Conservation (phyloP, 2,113 vertebrate species). For the Gymnorhina tibicen region DNA sequence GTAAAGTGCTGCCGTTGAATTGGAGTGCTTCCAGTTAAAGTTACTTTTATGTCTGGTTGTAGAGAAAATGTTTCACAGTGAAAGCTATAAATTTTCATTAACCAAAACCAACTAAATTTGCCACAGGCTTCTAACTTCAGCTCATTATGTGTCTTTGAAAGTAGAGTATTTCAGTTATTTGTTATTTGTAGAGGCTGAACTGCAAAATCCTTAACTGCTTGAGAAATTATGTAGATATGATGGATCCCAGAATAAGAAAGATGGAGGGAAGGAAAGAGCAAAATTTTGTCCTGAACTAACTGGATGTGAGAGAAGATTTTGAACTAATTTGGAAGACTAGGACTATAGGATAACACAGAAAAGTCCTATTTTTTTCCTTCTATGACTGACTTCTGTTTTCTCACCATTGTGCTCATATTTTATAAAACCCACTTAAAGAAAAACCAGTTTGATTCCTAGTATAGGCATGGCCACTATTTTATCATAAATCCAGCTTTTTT, state of each 20-base stretch:
- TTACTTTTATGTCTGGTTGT: neutral
- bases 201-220: neutral
- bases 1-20: neutral
- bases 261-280: neutral
- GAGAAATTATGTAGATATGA: neutral
- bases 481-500: neutral
- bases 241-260: neutral
- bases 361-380: neutral
- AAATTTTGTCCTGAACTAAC: neutral
- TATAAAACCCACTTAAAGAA: neutral
- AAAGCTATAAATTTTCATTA: constrained; percentile 18
- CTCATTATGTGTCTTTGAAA: neutral
- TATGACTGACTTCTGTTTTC: neutral
- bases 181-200: neutral
- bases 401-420: neutral
- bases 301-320: neutral
- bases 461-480: neutral
- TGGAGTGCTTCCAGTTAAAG: neutral
- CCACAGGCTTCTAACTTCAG: neutral
- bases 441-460: neutral
- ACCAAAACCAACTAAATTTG: neutral
- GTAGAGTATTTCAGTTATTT: neutral
- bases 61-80: neutral
- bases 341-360: neutral
- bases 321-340: neutral